Conservation (phyloP, 2,888 invertebrate genomes). For the Conomelus anceps region DNA sequence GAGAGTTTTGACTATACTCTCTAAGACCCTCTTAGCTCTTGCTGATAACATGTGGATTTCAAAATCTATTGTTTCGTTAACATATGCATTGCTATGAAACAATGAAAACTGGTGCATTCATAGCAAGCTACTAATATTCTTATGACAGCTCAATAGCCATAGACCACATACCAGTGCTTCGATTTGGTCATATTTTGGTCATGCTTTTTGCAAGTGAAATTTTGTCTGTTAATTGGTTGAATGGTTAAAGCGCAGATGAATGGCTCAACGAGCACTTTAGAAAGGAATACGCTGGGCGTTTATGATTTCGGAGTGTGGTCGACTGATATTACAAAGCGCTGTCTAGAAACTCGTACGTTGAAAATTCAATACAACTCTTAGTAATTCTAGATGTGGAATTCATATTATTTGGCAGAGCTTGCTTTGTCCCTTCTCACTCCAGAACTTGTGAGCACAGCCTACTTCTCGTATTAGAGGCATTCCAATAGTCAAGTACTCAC, state of each 20-base stretch:
- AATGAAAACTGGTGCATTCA: too few relatives aligned
- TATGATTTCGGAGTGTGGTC: too few relatives aligned
- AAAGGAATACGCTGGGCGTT: background rate
- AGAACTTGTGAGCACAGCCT: background rate
- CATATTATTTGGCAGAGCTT: background rate
- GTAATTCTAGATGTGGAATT: background rate
- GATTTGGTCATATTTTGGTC: background rate
- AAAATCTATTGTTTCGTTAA: too few relatives aligned
- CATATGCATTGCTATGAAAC: too few relatives aligned
- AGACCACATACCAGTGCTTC: background rate
- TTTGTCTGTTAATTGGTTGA: background rate
- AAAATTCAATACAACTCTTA: background rate
- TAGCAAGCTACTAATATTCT: too few relatives aligned
- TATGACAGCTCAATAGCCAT: background rate
- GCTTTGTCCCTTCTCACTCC: background rate
- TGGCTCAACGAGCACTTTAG: background rate
- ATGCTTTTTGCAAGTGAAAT: background rate
- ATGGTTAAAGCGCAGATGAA: too few relatives aligned
- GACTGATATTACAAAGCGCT: background rate
- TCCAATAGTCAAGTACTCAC: background rate
- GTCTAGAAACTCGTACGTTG: background rate
- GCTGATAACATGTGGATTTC: too few relatives aligned
- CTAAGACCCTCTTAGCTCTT: too few relatives aligned
- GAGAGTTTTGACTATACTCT: too few relatives aligned
- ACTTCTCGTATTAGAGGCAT: background rate